phyloP scores from a whole-genome alignment of 92 coral and sea anemone genomes.

The Micromussa lordhowensis region DNA sequence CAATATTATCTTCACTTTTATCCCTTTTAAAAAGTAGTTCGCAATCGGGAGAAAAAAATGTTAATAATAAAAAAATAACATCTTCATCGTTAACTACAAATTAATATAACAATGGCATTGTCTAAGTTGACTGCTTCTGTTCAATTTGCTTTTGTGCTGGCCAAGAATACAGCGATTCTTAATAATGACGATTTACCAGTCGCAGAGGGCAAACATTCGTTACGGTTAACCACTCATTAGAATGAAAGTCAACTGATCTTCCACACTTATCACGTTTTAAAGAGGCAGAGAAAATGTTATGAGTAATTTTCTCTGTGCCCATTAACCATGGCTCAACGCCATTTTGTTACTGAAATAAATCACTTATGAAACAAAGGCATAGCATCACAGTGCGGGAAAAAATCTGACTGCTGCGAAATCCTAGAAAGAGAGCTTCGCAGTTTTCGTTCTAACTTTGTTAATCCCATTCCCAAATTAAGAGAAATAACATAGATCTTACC shows the following conservation, averaged over 20 bases:
- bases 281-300: neutral
- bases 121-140: neutral
- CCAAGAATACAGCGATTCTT: neutral
- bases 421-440: neutral
- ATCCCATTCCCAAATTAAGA: neutral
- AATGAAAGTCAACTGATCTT: neutral
- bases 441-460: neutral
- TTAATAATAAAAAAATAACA: too few species aligned
- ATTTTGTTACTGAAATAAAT: neutral
- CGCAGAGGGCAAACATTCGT: neutral
- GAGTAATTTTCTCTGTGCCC: neutral
- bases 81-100: neutral
- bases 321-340: neutral
- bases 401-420: neutral
- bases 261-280: neutral
- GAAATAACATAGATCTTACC: slow-evolving; percentile 30
- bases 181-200: neutral
- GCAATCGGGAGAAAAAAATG: neutral
- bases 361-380: neutral
- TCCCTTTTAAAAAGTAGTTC: neutral
- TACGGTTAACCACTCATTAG: neutral
- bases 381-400: neutral
- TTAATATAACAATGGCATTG: neutral
- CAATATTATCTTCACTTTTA: neutral
- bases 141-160: neutral